phyloP scores from a whole-genome alignment of 2,888 invertebrate genomes.

The Apotomis betuletana region DNA sequence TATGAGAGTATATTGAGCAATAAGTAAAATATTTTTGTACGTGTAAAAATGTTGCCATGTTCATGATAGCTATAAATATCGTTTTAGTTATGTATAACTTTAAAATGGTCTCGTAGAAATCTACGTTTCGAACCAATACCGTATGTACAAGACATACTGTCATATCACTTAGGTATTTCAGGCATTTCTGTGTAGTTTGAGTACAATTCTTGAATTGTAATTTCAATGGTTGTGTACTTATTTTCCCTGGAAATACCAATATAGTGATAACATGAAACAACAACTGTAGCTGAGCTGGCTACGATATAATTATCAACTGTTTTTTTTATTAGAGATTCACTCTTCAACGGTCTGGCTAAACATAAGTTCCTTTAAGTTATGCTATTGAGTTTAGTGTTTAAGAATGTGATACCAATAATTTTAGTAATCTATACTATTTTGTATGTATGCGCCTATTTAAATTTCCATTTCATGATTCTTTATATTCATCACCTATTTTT shows the following conservation, averaged over 20 bases:
- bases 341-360: conserved; percentile 74
- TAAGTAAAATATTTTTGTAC: conserved; percentile 81
- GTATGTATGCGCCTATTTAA: conserved; percentile 66
- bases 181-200: conserved; percentile 47
- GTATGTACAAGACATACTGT: conserved; percentile 21
- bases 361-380: conserved; percentile 79
- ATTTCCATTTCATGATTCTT: conserved; percentile 59
- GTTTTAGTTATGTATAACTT: conserved; percentile 55
- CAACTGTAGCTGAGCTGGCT: conserved; percentile 56
- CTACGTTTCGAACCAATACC: conserved; percentile 43
- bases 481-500: conserved; percentile 65
- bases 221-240: conserved; percentile 82
- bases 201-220: conserved; percentile 63
- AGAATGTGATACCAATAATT: conserved; percentile 82
- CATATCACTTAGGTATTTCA: conserved; percentile 29
- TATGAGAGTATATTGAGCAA: conserved; percentile 78
- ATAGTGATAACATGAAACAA: conserved; percentile 44
- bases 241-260: conserved; percentile 56
- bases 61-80: conserved; percentile 74
- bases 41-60: conserved; percentile 82
- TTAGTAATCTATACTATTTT: conserved; percentile 71
- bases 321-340: conserved; percentile 62
- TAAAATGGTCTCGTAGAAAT: conserved; percentile 51
- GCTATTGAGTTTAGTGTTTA: conserved; percentile 72
- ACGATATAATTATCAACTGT: conserved; percentile 49